A percentile compares a stretch with the other conserved stretches of the same genome.
These are phyloP conservation scores for Chymomyza procnemis DNA, from an alignment of 2,888 invertebrate species.

Conservation along the genomic window DNA sequence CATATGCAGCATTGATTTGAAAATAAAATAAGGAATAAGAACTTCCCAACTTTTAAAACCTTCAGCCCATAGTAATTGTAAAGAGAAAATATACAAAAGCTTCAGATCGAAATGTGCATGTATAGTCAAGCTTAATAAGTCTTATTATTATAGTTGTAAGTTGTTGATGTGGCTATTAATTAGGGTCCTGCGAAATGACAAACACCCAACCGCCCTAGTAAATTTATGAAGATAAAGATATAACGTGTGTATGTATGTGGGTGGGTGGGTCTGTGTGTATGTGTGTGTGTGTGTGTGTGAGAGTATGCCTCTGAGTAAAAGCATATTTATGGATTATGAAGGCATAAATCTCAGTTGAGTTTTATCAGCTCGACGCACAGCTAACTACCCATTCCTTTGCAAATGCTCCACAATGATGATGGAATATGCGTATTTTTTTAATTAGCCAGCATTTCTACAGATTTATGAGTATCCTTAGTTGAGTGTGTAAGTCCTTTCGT, in stretches of 20 bases:
- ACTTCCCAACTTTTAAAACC: not conserved
- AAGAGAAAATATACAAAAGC: not conserved
- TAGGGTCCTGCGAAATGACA: constrained; percentile 73
- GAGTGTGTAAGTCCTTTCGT: constrained; percentile 14
- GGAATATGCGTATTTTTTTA: constrained; percentile 74
- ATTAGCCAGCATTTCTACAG: constrained; percentile 65
- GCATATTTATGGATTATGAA: constrained; percentile 73
- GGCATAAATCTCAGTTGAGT: constrained; percentile 74
- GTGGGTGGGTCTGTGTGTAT: constrained; percentile 31
- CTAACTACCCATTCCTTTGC: constrained; percentile 20
- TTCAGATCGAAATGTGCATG: not conserved
- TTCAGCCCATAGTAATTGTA: not conserved
- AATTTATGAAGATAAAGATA: constrained; percentile 67
- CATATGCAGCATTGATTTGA: no score
- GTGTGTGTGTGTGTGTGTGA: constrained; percentile 6
- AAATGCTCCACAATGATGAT: constrained; percentile 53
- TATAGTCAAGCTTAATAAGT: constrained; percentile 35
- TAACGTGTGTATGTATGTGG: constrained; percentile 4
- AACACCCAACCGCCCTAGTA: constrained; percentile 30
- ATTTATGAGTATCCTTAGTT: constrained; percentile 65
- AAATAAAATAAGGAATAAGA: no score
- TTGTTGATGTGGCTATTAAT: constrained; percentile 74
- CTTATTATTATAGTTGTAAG: constrained; percentile 50
- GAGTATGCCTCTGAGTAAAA: constrained; percentile 43
- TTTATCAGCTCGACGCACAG: constrained; percentile 50